These are phyloP conservation scores for Acanthopagrus latus DNA, from an alignment of 2,797 vertebrate species.

Conservation along the genomic window DNA sequence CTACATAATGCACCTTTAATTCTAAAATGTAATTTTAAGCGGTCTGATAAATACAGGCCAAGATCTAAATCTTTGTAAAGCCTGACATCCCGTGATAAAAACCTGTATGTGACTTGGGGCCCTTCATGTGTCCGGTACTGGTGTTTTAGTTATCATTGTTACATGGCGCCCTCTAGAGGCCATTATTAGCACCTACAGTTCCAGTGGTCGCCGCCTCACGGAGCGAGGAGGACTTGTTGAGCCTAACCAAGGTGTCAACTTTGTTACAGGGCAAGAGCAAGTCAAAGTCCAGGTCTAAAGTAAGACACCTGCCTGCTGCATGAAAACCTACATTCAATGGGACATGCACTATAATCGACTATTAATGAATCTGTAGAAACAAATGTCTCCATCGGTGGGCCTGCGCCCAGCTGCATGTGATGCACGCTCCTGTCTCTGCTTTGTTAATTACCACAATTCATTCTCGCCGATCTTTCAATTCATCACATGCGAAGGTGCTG, in stretches of 20 bases:
- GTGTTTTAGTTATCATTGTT: neutral
- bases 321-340: constrained; percentile 28
- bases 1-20: no score
- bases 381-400: neutral
- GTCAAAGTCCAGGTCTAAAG: constrained; percentile 86
- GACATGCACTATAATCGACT: constrained; percentile 21
- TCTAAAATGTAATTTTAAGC: neutral
- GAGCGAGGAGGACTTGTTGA: constrained; percentile 15
- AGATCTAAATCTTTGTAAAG: neutral
- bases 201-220: neutral
- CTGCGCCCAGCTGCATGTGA: constrained; percentile 43
- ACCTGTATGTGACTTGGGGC: neutral
- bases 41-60: neutral
- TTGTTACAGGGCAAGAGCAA: constrained; percentile 86
- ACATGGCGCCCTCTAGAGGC: constrained; percentile 36
- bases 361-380: neutral
- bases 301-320: constrained; percentile 76
- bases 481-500: constrained; percentile 1
- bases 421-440: constrained; percentile 2
- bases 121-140: neutral
- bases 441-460: neutral
- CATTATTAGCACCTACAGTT: neutral
- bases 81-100: neutral
- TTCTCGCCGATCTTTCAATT: neutral
- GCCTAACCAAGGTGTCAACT: constrained; percentile 72